Evolutionary conservation across 2,113 vertebrate species (phyloP), one percentile per base, ranked within the genome.

Genomic region (Gymnorhina tibicen): DNA sequence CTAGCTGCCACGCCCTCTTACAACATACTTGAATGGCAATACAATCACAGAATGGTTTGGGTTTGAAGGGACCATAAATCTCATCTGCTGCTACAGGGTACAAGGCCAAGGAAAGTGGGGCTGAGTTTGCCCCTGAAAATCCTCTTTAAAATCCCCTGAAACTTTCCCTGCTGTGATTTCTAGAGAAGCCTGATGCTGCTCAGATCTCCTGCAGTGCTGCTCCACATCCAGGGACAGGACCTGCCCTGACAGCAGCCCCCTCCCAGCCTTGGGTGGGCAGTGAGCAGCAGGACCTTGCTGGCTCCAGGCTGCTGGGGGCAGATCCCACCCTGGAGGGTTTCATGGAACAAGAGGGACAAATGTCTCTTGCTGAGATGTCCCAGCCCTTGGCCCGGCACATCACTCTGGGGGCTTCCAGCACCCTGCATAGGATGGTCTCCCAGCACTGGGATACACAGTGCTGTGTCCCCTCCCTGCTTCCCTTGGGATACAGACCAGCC

Each of bases 401-500:
- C 0, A 1, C 37, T 23, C 11, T 1, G 3, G 28, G 32, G 42
- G 9, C 50, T 50, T 28, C 58, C 52, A 47, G 37, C 24, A 32
- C 16, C n/a, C 35, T 30, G 55, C 35, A 7, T 1, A 13, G 62
- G 27, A n/a, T 0, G 1, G 66, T 58, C 11, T 75, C 76, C 42
- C 76, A 47, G 0, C 1, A 2, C 39, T 3, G 4, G 72, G 37
- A 14, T 7, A 24, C 10, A 1, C 20, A 28, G 49, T 1, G 1
- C 72, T 23, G 17, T 11, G 62, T 63, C 33, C n/a, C 27, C 18
- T 52, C 32, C n/a, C 67, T 59, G 46, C 27, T 19, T 6, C 13
- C 55, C 55, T 23, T 7, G 26, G 72, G 35, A 41, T 23, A 84
- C 72, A 60, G 49, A 27, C 3, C 85, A 70, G 46, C 11, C 2